These are phyloP conservation scores for Pemphigus obesinymphae DNA, from an alignment of 1,140 invertebrate species.

Conservation along the genomic window DNA sequence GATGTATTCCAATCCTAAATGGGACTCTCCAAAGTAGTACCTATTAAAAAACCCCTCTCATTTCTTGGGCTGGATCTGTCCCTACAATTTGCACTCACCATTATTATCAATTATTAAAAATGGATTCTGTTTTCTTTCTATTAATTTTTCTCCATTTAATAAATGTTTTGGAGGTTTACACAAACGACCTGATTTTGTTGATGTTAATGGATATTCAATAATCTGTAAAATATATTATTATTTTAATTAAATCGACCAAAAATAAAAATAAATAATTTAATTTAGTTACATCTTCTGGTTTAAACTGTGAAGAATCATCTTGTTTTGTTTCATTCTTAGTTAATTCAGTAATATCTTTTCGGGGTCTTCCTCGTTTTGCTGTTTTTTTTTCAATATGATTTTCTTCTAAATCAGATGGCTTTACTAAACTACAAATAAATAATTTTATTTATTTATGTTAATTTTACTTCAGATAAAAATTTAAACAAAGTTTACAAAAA, in stretches of 20 bases:
- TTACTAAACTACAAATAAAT: slow-evolving; percentile 25
- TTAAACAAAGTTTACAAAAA: no score
- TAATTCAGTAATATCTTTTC: neutral
- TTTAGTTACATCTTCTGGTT: slow-evolving; percentile 13
- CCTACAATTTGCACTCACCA: neutral
- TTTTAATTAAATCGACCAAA: neutral
- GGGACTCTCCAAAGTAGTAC: no score
- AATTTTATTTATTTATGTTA: no score
- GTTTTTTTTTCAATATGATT: neutral
- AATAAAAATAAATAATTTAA: neutral
- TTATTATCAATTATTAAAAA: neutral
- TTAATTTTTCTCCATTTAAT: neutral
- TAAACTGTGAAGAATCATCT: neutral
- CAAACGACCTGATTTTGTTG: slow-evolving; percentile 17
- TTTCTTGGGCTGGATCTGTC: no score
- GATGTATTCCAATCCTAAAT: no score
- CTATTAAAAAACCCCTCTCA: no score
- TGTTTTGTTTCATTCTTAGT: neutral
- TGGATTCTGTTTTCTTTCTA: neutral
- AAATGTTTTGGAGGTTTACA: slow-evolving; percentile 25
- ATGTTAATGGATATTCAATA: neutral
- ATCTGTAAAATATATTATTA: neutral
- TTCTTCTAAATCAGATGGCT: neutral
- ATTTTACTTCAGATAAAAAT: no score
- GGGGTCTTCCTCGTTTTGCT: neutral